Base-by-base conservation (phyloP, 2,888 invertebrate species). In the Athalia circularis region DNA sequence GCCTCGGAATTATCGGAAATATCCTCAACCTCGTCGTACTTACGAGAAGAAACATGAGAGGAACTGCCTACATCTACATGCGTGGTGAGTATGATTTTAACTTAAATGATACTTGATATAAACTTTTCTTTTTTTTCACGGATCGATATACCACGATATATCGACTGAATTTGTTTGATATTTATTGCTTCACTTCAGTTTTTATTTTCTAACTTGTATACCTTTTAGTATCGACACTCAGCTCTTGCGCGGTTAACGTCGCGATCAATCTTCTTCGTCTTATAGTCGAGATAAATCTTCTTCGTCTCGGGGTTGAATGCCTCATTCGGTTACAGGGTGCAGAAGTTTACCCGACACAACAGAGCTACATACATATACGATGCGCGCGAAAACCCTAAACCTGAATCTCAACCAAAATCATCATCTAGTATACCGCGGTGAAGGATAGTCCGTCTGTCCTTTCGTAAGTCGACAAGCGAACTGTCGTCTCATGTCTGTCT, bases 51-150 rank as follows among this genome's bases (percentile, higher is more conserved):
- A 95, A 95, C 84, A 94, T 96, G 93, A 93, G 95, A 83, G 95
- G 95, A 62, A 94, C 95, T 0, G 96, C 96, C 61, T 96, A 96
- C 89, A 94, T 95, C 88, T 96, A 95, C 90, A 95, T 95, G 94
- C 90, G 94, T 90, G 94, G 95, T 95, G 87, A 92, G 93, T 90
- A 80, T 48, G 4, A 8, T n/a, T 45, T 29, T 2, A 1, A 29
- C 2, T 29, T 29, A 29, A 29, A 29, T 29, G 29, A 29, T 29
- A 29, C 29, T 0, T n/a, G n/a, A n/a, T n/a, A n/a, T n/a, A 29
- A 29, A 29, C 29, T 29, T 29, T 29, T 29, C 29, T 29, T 29
- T 29, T 29, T 29, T 2, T 29, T 29, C 29, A 29, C 2, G 29
- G 29, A 29, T 29, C 29, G 29, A 29, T 29, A 29, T 29, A 29